These are phyloP conservation scores for Eriocheir sinensis DNA, from an alignment of 1,140 invertebrate species.

Conservation along the genomic window DNA sequence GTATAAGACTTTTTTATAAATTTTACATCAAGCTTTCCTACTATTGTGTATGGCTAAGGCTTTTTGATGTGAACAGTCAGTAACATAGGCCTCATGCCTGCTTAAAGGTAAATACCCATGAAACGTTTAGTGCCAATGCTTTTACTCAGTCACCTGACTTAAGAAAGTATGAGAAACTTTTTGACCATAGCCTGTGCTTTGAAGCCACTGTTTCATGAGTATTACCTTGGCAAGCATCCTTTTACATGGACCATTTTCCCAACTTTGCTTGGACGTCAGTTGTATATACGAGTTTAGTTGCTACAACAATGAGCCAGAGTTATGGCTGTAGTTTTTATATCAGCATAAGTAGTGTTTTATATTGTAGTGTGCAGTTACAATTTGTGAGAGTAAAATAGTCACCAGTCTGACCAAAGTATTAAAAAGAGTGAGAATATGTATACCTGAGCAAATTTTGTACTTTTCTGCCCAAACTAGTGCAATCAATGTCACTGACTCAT, in stretches of 20 bases:
- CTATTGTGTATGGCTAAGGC: background rate
- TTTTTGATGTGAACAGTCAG: slow-evolving; percentile 55
- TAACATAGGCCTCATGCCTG: slow-evolving; percentile 44
- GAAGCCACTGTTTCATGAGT: slow-evolving; percentile 38
- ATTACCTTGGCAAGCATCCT: slow-evolving; percentile 37
- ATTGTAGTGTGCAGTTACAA: background rate
- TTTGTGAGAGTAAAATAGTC: background rate
- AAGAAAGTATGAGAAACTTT: background rate
- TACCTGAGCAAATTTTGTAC: slow-evolving; percentile 13
- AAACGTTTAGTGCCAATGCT: slow-evolving; percentile 34
- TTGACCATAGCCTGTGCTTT: background rate
- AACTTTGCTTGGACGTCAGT: background rate
- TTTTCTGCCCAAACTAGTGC: background rate
- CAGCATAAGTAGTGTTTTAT: background rate
- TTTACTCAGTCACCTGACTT: background rate
- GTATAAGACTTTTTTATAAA: slow-evolving; percentile 70
- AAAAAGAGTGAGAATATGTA: background rate
- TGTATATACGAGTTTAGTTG: background rate
- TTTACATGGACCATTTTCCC: background rate
- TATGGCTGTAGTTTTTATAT: slow-evolving; percentile 2
- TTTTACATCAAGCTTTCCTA: slow-evolving; percentile 62
- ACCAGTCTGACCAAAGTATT: slow-evolving; percentile 6
- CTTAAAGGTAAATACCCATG: slow-evolving; percentile 28
- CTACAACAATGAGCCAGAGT: background rate
- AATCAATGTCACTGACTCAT: background rate